Evolutionary conservation across 2,888 invertebrate genomes (phyloP), one percentile per base, ranked within the genome.

Genomic region (Eretmocerus hayati): DNA sequence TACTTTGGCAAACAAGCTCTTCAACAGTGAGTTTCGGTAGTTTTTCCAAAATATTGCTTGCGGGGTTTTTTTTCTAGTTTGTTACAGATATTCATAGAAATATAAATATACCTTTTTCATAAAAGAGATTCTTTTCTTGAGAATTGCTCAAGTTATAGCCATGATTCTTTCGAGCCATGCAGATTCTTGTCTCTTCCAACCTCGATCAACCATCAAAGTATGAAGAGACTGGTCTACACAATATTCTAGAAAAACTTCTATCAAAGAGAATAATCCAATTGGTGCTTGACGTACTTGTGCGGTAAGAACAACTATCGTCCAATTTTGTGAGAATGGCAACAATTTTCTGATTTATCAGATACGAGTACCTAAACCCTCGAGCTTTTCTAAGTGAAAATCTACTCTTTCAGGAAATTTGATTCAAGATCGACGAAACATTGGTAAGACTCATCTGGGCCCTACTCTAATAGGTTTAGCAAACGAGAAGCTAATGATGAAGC

Each of bases 1-100:
- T 47, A 50, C 37, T 47, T 50, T 47, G 49, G 46, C 47, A 53
- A 43, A 47, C 46, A 49, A 53, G 41, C 49, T 46, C 37, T 49
- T 48, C 38, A 40, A 46, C 32, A 50, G 42, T 45, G 42, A 42
- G 21, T n/a, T 46, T 42, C 19, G 9, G n/a, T 33, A 42, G 36
- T 47, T 51, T 43, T 26, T 48, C 42, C 42, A 48, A 52, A 52
- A 52, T 43, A 52, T 52, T 45, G 38, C 31, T 48, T 33, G 39
- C 42, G 36, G 26, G 26, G 43, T 39, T 19, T 13, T 30, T 46
- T 32, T 38, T 36, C 16, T 22, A 37, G 37, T 45, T 36, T 23
- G 42, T 52, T 48, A 48, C 16, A 52, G 43, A 46, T 46, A n/a
- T 46, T 37, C 32, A 40, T 48, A 52, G 36, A 48, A 40, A 53